Evolutionary conservation across 2,888 invertebrate species (phyloP).

Genomic region (Eupeodes latifasciatus): DNA sequence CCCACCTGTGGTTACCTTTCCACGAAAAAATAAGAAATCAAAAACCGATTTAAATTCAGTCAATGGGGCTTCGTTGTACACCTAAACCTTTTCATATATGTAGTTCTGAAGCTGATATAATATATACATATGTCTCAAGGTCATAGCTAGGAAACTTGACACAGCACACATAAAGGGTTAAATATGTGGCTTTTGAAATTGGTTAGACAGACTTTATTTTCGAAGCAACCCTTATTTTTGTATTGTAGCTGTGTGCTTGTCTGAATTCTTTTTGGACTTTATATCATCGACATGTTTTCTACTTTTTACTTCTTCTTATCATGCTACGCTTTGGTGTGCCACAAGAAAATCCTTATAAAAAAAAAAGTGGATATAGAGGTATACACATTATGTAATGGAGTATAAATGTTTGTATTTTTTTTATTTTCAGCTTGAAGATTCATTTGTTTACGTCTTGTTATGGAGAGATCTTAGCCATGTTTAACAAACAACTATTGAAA

Average conservation of each 20-base stretch:
- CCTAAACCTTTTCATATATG: neutral
- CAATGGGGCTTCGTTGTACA: neutral
- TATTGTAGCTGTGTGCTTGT: neutral
- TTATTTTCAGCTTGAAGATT: too few species aligned
- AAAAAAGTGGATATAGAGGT: too few species aligned
- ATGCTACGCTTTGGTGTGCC: too few species aligned
- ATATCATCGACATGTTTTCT: too few species aligned
- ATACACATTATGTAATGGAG: too few species aligned
- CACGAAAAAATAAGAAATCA: neutral
- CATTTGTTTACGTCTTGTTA: too few species aligned
- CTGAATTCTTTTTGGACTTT: neutral
- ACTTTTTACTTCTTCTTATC: too few species aligned
- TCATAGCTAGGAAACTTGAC: neutral
- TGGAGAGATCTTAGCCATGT: too few species aligned
- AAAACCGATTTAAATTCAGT: neutral
- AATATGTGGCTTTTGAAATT: constrained; percentile 2
- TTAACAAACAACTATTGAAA: too few species aligned
- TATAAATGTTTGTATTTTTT: too few species aligned
- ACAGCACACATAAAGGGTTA: neutral
- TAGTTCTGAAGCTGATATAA: neutral
- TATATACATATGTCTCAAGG: neutral
- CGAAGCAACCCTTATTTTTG: too few species aligned
- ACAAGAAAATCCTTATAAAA: too few species aligned
- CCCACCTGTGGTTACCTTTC: neutral
- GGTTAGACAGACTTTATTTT: neutral